Evolutionary conservation across 2,113 vertebrate genomes (phyloP).

Genomic region (crab-eating macaque (Macaca fascicularis)): T2T-MFA8v1.1 NC_088381.1:86306501-86307000

Average conservation of each 20-base stretch:
- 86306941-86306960: conserved; percentile 94
- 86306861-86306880: not conserved
- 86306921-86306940: conserved; percentile 92
- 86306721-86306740: not conserved
- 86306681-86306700: not conserved
- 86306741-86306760: rapidly evolving
- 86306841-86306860: rapidly evolving
- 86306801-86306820: not conserved
- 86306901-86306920: not conserved
- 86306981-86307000: conserved; percentile 93
- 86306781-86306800: not conserved
- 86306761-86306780: not conserved
- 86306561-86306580: not conserved
- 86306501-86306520: not conserved
- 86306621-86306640: not conserved
- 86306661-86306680: not conserved
- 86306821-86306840: not conserved
- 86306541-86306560: not conserved
- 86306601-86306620: not conserved
- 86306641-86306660: not conserved
- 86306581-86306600: not conserved
- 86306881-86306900: not conserved
- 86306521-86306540: not conserved
- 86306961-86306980: conserved; percentile 98
- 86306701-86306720: not conserved